Evolutionary conservation across 2,888 invertebrate genomes (phyloP).

Genomic region (Apamea crenata): DNA sequence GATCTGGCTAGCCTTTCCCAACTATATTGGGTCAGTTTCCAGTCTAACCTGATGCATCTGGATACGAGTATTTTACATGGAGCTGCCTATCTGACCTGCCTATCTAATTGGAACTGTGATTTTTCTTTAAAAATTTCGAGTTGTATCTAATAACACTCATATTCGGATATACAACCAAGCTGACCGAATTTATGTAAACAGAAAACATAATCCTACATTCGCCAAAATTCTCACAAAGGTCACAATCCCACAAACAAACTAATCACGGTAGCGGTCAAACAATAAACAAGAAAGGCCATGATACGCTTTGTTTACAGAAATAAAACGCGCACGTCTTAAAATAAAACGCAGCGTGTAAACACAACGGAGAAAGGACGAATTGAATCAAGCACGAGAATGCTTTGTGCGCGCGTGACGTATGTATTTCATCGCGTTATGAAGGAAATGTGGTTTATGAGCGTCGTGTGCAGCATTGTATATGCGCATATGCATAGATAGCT

Average conservation of each 20-base stretch:
- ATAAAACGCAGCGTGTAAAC: conserved; percentile 56
- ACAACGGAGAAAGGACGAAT: conserved; percentile 61
- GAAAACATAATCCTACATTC: conserved; percentile 16
- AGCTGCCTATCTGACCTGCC: no score
- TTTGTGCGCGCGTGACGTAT: conserved; percentile 48
- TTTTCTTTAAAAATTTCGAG: not conserved
- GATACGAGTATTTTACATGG: no score
- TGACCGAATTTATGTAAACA: not conserved
- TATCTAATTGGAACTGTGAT: not conserved
- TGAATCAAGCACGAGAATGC: conserved; percentile 45
- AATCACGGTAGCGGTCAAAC: conserved; percentile 51
- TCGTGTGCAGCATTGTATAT: not conserved
- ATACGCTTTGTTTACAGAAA: conserved; percentile 63
- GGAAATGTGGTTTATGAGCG: conserved; percentile 34
- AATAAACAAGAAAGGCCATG: conserved; percentile 53
- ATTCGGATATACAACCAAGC: not conserved
- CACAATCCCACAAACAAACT: conserved; percentile 32
- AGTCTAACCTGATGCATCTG: no score
- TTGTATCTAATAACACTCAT: not conserved
- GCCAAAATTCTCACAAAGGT: conserved; percentile 41
- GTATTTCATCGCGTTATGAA: conserved; percentile 23
- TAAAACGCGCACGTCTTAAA: conserved; percentile 62
- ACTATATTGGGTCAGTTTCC: no score
- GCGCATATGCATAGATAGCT: conserved; percentile 6
- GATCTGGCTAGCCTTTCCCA: no score